Evolutionary conservation across 2,888 invertebrate genomes (phyloP), one percentile per base, ranked within the genome.

Genomic region (Pseudanteris insignis): DNA sequence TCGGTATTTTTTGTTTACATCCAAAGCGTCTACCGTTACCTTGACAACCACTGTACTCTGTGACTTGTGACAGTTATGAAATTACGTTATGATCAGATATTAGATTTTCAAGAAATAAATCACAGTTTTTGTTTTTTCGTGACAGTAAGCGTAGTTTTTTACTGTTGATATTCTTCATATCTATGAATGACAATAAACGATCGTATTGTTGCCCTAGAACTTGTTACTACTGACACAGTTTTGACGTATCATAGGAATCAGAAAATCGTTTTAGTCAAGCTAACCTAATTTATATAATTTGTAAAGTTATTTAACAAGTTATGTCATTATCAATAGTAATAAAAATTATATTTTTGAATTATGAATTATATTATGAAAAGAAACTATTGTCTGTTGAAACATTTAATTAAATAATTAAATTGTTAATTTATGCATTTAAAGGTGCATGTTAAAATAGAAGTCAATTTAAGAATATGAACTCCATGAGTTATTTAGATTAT

Each of bases 401-500:
- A n/a, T n/a, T n/a, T n/a, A n/a, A n/a, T n/a, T n/a, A n/a, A n/a
- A n/a, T n/a, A n/a, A n/a, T n/a, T n/a, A n/a, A n/a, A n/a, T n/a
- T n/a, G n/a, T n/a, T n/a, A n/a, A n/a, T n/a, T n/a, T n/a, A n/a
- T n/a, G n/a, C n/a, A n/a, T n/a, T n/a, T n/a, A n/a, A n/a, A n/a
- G n/a, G 10, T 32, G 15, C 5, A 41, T 7, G 29, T 24, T 12
- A 34, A 2, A 21, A 21, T 34, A 9, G 21, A 7, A 34, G 21
- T 21, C 21, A 10, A 12, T 8, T n/a, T n/a, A n/a, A 12, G 2
- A 26, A 26, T 9, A 47, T 51, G 40, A 30, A 47, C 25, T 12
- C 46, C 26, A 37, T 47, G 2, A 47, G 41, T 36, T 47, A 54
- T 48, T 50, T 55, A 18, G 53, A 61, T 40, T 40, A 38, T 29